Evolutionary conservation across 2,113 vertebrate species (phyloP).

Genomic region (Rhodinocichla rosea): DNA sequence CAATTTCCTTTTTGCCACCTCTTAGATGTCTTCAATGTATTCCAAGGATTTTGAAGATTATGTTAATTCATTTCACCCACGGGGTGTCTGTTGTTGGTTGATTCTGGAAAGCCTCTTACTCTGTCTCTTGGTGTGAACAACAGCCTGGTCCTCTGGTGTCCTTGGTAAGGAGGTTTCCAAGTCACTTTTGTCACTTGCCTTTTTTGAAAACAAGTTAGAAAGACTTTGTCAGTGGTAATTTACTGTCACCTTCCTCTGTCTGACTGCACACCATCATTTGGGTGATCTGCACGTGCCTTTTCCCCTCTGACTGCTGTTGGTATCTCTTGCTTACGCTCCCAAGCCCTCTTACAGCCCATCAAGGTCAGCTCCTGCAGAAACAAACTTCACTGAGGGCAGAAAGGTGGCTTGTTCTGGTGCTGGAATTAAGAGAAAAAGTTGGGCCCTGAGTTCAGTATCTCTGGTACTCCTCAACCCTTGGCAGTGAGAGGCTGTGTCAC

Average conservation of each 20-base stretch:
- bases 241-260: neutral
- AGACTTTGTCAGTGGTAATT: neutral
- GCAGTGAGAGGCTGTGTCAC: fast-evolving
- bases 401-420: neutral
- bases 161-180: neutral
- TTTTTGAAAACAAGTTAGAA: neutral
- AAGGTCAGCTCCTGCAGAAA: neutral
- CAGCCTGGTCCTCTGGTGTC: neutral
- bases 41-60: neutral
- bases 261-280: neutral
- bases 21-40: neutral
- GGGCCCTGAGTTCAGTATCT: neutral
- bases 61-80: neutral
- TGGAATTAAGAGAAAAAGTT: neutral
- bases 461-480: neutral
- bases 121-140: neutral
- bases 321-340: neutral
- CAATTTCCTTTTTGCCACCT: neutral
- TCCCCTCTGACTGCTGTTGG: neutral
- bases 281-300: fast-evolving
- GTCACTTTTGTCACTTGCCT: neutral
- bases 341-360: neutral
- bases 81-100: neutral
- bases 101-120: neutral
- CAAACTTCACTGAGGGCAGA: neutral